phyloP scores from a whole-genome alignment of 92 coral and sea anemone genomes.

The Epizoanthus fatuus region DNA sequence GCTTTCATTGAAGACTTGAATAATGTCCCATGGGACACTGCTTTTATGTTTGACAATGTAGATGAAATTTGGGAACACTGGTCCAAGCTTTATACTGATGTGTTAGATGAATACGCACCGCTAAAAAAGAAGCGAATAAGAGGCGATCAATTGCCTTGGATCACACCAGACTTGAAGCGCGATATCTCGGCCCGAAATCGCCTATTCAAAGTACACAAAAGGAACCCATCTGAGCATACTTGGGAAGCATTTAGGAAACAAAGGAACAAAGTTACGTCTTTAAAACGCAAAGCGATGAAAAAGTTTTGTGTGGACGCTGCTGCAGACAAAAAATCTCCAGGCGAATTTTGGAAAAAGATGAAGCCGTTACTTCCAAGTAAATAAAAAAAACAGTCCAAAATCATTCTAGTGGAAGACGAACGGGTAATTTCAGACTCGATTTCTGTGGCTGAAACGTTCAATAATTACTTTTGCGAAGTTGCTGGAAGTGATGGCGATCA shows the following conservation, averaged over 20 bases:
- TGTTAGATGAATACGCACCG: slow-evolving; percentile 69
- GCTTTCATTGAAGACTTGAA: neutral
- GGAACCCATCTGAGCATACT: slow-evolving; percentile 46
- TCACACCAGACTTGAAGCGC: slow-evolving; percentile 52
- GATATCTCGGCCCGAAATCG: slow-evolving; percentile 59
- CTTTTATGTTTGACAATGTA: slow-evolving; percentile 51
- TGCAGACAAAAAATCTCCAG: slow-evolving; percentile 58
- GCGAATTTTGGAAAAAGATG: slow-evolving; percentile 73
- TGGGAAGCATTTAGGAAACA: slow-evolving; percentile 62
- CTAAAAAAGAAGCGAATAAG: slow-evolving; percentile 56
- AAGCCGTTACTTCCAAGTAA: slow-evolving; percentile 52
- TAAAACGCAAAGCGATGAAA: slow-evolving; percentile 59
- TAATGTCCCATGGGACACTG: slow-evolving; percentile 67
- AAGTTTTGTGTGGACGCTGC: slow-evolving; percentile 56
- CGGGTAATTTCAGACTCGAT: slow-evolving; percentile 50
- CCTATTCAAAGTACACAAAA: slow-evolving; percentile 44
- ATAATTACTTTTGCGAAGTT: neutral
- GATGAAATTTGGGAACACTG: slow-evolving; percentile 75
- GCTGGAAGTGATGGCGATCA: no score
- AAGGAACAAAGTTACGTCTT: slow-evolving; percentile 55
- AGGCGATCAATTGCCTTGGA: slow-evolving; percentile 81
- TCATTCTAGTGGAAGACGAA: slow-evolving; percentile 41
- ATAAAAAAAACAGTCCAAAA: slow-evolving; percentile 7
- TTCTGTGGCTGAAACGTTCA: slow-evolving; percentile 52
- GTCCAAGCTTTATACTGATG: slow-evolving; percentile 45